Percentiles rank a stretch among this genome's conserved stretches.
phyloP scores from a whole-genome alignment of 1,140 invertebrate genomes.

The Papilio machaon region DNA sequence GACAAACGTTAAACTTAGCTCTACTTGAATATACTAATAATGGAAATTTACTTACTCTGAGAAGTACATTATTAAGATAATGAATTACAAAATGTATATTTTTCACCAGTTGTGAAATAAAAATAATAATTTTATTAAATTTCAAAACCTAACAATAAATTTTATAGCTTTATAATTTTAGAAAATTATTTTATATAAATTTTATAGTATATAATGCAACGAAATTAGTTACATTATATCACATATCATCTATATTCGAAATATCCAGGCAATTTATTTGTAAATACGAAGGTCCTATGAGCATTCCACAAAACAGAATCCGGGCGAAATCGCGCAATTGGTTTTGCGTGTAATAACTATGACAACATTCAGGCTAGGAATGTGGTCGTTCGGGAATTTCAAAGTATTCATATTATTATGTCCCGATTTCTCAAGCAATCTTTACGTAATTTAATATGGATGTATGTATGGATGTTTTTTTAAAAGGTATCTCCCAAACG shows the following conservation, averaged over 20 bases:
- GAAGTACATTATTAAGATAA: no score
- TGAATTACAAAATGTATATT: no score
- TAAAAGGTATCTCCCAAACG: no score
- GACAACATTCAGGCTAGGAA: constrained; percentile 11
- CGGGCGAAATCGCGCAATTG: constrained; percentile 20
- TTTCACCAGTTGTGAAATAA: no score
- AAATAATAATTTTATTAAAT: no score
- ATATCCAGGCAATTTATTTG: constrained; percentile 30
- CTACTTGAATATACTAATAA: not conserved
- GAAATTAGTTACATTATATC: not conserved
- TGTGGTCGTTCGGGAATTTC: constrained; percentile 14
- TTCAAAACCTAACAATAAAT: no score
- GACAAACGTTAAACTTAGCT: not conserved
- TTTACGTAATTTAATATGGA: not conserved
- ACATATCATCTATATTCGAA: constrained; percentile 6
- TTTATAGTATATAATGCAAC: not conserved
- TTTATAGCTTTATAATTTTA: no score
- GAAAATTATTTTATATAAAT: not conserved
- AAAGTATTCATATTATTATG: constrained; percentile 11
- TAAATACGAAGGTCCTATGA: constrained; percentile 29
- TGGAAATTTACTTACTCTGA: not conserved
- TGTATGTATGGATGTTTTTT: no score
- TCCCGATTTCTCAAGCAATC: not conserved
- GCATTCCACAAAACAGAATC: constrained; percentile 23
- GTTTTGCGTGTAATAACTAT: constrained; percentile 29